phyloP scores from a whole-genome alignment of 1,140 invertebrate species.

The Bombus cullumanus region DNA sequence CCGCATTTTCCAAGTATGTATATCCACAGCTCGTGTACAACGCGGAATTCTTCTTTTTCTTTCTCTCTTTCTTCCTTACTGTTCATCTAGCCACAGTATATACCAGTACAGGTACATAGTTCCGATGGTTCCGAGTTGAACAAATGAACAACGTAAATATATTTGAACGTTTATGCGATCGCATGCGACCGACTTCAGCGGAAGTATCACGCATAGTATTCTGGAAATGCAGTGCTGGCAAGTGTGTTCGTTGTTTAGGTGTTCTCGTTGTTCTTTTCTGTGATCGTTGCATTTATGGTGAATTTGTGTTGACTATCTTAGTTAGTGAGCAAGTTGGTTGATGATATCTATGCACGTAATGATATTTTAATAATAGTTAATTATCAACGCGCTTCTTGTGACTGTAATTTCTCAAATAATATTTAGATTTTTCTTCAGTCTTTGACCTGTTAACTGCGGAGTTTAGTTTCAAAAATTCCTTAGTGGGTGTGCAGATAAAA shows the following conservation, averaged over 20 bases:
- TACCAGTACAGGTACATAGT: no score
- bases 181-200: neutral
- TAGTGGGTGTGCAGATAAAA: no score
- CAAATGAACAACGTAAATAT: neutral
- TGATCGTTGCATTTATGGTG: neutral
- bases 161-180: neutral
- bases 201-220: neutral
- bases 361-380: neutral
- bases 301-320: neutral
- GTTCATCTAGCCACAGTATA: no score
- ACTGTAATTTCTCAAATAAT: no score
- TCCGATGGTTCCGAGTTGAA: neutral
- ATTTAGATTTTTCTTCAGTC: neutral
- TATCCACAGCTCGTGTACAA: neutral
- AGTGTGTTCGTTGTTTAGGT: neutral
- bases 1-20: slow-evolving; percentile 22
- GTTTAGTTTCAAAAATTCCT: no score
- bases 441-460: no score
- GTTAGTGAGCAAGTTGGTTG: neutral
- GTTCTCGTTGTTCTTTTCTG: neutral
- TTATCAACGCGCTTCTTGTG: no score
- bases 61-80: neutral
- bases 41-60: neutral
- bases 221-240: neutral
- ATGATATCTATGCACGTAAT: neutral